These are phyloP conservation scores for Cataglyphis rosenhaueri DNA, from an alignment of 2,888 invertebrate genomes.

Conservation along the genomic window DNA sequence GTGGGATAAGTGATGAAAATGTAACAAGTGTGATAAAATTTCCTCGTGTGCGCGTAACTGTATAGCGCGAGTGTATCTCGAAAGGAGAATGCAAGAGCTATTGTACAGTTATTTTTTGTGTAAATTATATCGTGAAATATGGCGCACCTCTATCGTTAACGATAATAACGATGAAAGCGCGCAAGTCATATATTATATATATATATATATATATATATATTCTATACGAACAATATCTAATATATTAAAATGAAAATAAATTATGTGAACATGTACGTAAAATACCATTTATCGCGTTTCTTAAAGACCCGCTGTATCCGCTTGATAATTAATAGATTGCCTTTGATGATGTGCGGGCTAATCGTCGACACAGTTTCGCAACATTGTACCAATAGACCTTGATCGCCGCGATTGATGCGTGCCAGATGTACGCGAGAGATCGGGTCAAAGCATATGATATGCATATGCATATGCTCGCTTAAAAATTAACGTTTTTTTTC, in stretches of 20 bases:
- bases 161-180: constrained; percentile 72
- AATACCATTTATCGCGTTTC: background rate
- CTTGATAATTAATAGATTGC: constrained; percentile 70
- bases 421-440: constrained; percentile 53
- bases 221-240: constrained; percentile 79
- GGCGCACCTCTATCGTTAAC: constrained; percentile 68
- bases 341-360: constrained; percentile 65
- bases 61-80: constrained; percentile 38
- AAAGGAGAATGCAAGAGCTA: constrained; percentile 42
- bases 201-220: constrained; percentile 57
- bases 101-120: constrained; percentile 71
- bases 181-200: constrained; percentile 69
- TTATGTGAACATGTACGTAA: constrained; percentile 68
- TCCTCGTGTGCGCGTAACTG: constrained; percentile 36
- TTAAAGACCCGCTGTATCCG: background rate
- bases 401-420: constrained; percentile 60
- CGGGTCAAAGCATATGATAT: background rate
- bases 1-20: constrained; percentile 32
- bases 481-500: constrained; percentile 17
- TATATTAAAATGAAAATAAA: constrained; percentile 80
- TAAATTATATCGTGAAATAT: constrained; percentile 75
- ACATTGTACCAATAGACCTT: constrained; percentile 59
- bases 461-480: background rate
- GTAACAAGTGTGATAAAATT: constrained; percentile 64
- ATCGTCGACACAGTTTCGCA: constrained; percentile 63